These are phyloP conservation scores for Patiria pectinifera DNA, from an alignment of 53 echinoderm and acorn worm genomes.

Conservation along the genomic window DNA sequence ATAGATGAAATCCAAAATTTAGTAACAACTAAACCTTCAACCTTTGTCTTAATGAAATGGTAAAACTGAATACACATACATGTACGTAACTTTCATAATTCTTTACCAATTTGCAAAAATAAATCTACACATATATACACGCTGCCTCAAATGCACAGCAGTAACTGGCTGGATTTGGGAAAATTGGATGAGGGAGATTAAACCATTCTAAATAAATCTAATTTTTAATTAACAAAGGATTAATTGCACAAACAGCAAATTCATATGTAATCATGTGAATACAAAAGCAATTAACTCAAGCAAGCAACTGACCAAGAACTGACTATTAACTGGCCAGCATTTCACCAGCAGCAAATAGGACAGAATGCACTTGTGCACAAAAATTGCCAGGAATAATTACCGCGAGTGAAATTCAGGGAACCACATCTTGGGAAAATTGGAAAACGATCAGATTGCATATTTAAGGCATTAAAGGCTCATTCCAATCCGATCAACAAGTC, in stretches of 20 bases:
- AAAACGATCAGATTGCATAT: slow-evolving; percentile 42
- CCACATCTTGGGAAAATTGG: not conserved
- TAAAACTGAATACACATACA: not conserved
- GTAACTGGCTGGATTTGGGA: too few species aligned
- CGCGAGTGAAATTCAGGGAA: not conserved
- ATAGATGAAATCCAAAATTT: too few species aligned
- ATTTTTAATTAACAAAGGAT: too few species aligned
- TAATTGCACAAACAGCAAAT: too few species aligned
- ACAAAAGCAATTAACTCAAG: too few species aligned
- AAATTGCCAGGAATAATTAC: not conserved
- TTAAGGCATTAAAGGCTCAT: slow-evolving; percentile 46
- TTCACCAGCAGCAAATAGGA: not conserved
- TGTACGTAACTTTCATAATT: not conserved
- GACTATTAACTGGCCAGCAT: too few species aligned
- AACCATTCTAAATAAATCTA: too few species aligned
- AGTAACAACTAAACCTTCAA: too few species aligned
- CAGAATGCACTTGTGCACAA: not conserved
- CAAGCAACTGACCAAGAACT: too few species aligned
- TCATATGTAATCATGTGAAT: too few species aligned
- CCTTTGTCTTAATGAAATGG: too few species aligned
- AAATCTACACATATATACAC: not conserved
- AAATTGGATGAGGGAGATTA: too few species aligned
- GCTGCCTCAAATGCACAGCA: not conserved
- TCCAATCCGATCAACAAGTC: slow-evolving; percentile 63
- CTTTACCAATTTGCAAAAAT: not conserved